Evolutionary conservation across 2,113 vertebrate species (phyloP).

Genomic region (Cyprinodon tularosa): DNA sequence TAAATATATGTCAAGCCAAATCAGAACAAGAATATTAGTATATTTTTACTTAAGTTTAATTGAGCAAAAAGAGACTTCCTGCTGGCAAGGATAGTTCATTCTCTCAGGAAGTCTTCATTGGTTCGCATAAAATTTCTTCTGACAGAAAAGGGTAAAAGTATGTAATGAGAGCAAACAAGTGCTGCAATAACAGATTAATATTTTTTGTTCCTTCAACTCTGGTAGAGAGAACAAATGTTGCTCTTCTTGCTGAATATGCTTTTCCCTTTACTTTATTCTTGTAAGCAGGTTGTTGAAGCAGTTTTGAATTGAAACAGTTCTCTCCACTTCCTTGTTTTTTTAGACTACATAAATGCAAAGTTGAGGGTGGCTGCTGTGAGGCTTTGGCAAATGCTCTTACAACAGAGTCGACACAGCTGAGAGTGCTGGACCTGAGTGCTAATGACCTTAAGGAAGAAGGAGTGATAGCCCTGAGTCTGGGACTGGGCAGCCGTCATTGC

Average conservation of each 20-base stretch:
- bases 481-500: constrained; percentile 42
- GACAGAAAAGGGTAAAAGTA: not conserved
- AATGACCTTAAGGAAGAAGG: constrained; percentile 41
- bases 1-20: too few species aligned
- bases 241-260: not conserved
- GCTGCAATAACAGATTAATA: not conserved
- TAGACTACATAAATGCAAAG: constrained; percentile 34
- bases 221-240: not conserved
- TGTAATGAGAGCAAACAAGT: not conserved
- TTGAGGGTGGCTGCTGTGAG: constrained; percentile 39
- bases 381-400: constrained; percentile 42
- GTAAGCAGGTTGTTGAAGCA: not conserved
- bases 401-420: constrained; percentile 34
- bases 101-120: too few species aligned
- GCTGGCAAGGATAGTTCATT: too few species aligned
- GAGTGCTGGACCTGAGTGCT: constrained; percentile 51
- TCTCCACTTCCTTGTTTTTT: not conserved
- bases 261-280: not conserved
- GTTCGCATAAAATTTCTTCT: too few species aligned
- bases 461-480: constrained; percentile 46
- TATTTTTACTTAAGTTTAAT: too few species aligned
- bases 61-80: too few species aligned
- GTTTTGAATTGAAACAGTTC: not conserved
- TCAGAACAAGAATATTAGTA: not conserved
- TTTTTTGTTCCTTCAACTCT: not conserved